These are phyloP conservation scores for Drosophila sturtevanti DNA, from an alignment of 1,140 invertebrate species.

Conservation along the genomic window DNA sequence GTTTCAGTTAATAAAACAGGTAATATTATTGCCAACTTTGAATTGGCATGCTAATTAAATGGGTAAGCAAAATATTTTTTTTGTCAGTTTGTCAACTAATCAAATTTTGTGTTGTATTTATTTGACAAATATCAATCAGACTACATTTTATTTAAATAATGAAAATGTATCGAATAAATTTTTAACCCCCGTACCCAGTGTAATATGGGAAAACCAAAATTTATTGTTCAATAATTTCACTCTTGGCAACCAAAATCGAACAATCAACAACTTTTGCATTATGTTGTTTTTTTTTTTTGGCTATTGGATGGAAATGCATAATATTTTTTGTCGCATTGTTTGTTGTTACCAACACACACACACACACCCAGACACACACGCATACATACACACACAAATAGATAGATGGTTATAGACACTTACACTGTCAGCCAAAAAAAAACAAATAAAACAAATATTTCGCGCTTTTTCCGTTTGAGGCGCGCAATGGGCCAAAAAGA, in stretches of 20 bases:
- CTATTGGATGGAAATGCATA: slow-evolving; percentile 44
- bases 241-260: slow-evolving; percentile 74
- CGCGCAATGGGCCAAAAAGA: slow-evolving; percentile 51
- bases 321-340: slow-evolving; percentile 64
- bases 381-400: slow-evolving; percentile 18
- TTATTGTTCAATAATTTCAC: slow-evolving; percentile 79
- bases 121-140: neutral
- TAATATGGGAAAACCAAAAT: slow-evolving; percentile 21
- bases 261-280: slow-evolving; percentile 69
- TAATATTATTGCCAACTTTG: neutral
- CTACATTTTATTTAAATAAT: neutral
- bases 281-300: slow-evolving; percentile 55
- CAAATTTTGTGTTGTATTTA: neutral
- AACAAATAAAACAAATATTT: slow-evolving; percentile 59
- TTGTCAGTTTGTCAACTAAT: neutral
- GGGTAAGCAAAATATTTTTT: neutral
- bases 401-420: slow-evolving; percentile 29
- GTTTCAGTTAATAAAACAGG: neutral
- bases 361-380: slow-evolving; percentile 21
- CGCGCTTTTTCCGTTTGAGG: slow-evolving; percentile 65
- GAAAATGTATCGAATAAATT: slow-evolving; percentile 15
- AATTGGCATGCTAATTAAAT: slow-evolving; percentile 2
- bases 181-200: slow-evolving; percentile 17
- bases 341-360: slow-evolving; percentile 59
- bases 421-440: slow-evolving; percentile 49